phyloP scores from a whole-genome alignment of 2,888 invertebrate species.

The Nowickia ferox region DNA sequence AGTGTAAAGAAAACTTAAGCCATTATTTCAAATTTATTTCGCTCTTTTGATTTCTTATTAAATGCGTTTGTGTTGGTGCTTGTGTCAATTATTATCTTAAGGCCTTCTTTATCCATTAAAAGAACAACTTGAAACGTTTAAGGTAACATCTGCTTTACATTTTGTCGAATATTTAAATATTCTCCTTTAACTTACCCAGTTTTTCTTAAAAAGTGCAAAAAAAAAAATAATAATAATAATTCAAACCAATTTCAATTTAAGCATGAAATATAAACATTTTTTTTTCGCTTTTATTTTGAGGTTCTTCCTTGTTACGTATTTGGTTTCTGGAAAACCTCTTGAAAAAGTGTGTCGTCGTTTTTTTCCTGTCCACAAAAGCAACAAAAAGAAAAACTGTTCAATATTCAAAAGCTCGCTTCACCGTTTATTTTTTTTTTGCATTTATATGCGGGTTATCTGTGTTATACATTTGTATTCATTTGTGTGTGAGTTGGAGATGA shows the following conservation, averaged over 20 bases:
- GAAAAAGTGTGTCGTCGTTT: constrained; percentile 56
- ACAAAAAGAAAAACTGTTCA: constrained; percentile 66
- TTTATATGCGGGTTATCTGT: constrained; percentile 6
- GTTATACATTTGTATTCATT: background rate
- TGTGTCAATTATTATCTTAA: constrained; percentile 48
- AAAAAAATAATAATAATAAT: background rate
- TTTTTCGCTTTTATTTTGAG: constrained; percentile 20
- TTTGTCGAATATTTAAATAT: background rate
- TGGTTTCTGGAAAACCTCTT: constrained; percentile 44
- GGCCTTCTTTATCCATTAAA: constrained; percentile 13
- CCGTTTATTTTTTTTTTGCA: constrained; percentile 27
- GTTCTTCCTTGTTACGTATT: constrained; percentile 7
- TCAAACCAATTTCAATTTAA: constrained; percentile 65
- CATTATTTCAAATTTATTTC: constrained; percentile 34
- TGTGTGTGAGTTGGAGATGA: constrained; percentile 2
- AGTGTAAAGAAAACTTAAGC: background rate
- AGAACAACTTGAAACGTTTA: constrained; percentile 52
- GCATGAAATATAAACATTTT: constrained; percentile 62
- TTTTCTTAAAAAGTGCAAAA: constrained; percentile 27
- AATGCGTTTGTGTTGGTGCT: background rate
- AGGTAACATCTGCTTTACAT: constrained; percentile 57
- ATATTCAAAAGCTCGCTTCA: constrained; percentile 68
- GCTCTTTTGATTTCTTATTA: background rate
- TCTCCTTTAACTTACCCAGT: constrained; percentile 24
- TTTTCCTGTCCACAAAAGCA: constrained; percentile 47